These are phyloP conservation scores for Papilio aristodemus DNA, from an alignment of 1,140 invertebrate species.

Conservation along the genomic window DNA sequence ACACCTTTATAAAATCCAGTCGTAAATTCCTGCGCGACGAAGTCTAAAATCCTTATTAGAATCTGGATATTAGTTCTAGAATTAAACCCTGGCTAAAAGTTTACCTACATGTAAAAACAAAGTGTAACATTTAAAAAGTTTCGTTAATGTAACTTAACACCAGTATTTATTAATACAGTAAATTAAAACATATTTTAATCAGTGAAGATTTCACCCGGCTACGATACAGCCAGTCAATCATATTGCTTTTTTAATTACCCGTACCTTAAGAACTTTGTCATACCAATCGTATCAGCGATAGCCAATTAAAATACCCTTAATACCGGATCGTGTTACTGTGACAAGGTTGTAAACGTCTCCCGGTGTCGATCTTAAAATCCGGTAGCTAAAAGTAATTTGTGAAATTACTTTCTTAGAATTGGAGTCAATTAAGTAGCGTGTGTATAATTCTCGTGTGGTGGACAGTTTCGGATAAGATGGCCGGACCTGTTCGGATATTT, in stretches of 20 bases:
- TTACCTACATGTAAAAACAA: too few species aligned
- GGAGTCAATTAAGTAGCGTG: constrained; percentile 68
- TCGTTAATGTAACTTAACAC: background rate
- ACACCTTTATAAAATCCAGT: too few species aligned
- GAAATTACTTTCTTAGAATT: constrained; percentile 78
- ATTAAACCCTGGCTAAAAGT: too few species aligned
- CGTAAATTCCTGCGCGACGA: too few species aligned
- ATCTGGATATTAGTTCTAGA: too few species aligned
- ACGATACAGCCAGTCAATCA: constrained; percentile 46
- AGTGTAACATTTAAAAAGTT: too few species aligned
- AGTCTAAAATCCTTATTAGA: too few species aligned
- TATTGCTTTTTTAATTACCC: constrained; percentile 57
- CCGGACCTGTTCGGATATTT: background rate
- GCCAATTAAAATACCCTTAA: constrained; percentile 25
- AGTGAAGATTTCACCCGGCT: constrained; percentile 45
- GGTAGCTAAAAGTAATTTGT: constrained; percentile 79
- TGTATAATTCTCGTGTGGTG: constrained; percentile 38
- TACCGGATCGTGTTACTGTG: constrained; percentile 38
- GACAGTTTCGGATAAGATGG: constrained; percentile 47
- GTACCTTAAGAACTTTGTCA: constrained; percentile 55
- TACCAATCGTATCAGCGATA: constrained; percentile 31
- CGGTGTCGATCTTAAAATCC: constrained; percentile 69
- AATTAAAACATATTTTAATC: constrained; percentile 24
- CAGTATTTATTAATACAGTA: too few species aligned
- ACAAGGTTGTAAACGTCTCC: constrained; percentile 55